Percentiles rank a stretch among this genome's conserved stretches.
Evolutionary conservation across 1,140 invertebrate genomes (phyloP).

Genomic region (Meloidogyne exigua): DNA sequence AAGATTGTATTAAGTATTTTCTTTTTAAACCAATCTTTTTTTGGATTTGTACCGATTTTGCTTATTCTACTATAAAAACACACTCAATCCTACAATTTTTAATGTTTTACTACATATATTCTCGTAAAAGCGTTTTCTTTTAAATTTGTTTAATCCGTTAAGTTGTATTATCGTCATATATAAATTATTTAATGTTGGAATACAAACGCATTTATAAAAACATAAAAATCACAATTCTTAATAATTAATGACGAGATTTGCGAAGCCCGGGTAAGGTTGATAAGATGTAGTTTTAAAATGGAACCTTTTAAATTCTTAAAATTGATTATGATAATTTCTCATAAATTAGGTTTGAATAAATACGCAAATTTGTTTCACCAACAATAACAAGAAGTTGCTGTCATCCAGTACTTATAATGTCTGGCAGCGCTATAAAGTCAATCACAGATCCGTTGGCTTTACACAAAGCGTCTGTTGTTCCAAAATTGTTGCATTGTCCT

Average conservation of each 20-base stretch:
- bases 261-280: neutral
- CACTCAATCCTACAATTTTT: neutral
- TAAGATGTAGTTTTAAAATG: too few relatives aligned
- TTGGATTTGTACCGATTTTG: slow-evolving; percentile 4
- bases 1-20: neutral
- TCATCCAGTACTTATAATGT: neutral
- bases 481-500: neutral
- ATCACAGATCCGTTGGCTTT: neutral
- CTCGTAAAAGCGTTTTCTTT: neutral
- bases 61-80: neutral
- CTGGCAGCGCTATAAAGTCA: neutral
- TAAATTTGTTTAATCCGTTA: slow-evolving; percentile 3
- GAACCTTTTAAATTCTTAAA: too few relatives aligned
- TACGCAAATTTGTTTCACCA: too few relatives aligned
- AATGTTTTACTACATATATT: neutral
- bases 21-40: neutral
- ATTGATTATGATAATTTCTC: neutral
- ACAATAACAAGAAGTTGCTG: too few relatives aligned
- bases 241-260: neutral
- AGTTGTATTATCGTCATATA: neutral
- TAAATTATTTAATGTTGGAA: slow-evolving; percentile 5
- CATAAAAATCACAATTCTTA: neutral
- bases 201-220: neutral
- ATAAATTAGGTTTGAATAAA: neutral
- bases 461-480: neutral